phyloP scores from a whole-genome alignment of 2,888 invertebrate species.

The Isoperla grammatica region DNA sequence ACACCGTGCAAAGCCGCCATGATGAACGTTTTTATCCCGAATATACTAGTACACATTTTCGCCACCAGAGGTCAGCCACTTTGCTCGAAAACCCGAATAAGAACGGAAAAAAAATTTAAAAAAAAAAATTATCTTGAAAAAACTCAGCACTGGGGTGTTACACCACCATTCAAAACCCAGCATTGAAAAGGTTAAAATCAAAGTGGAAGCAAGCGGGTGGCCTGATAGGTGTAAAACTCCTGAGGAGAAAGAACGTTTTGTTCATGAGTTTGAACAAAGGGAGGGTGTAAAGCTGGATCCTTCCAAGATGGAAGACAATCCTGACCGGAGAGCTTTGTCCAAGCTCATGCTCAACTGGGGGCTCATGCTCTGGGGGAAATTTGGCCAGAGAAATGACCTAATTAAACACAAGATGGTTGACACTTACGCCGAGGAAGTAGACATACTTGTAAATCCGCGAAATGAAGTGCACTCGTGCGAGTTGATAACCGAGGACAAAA shows the following conservation, averaged over 20 bases:
- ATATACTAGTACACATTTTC: too few species aligned
- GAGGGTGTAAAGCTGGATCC: slow-evolving; percentile 26
- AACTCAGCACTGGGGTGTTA: too few species aligned
- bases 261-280: slow-evolving; percentile 24
- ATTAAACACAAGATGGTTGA: not conserved
- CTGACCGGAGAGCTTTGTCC: slow-evolving; percentile 27
- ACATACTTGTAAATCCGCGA: not conserved
- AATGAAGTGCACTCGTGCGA: not conserved
- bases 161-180: too few species aligned
- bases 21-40: too few species aligned
- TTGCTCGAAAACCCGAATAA: too few species aligned
- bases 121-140: too few species aligned
- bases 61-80: too few species aligned
- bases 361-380: not conserved
- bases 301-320: slow-evolving; percentile 26
- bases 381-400: too few species aligned
- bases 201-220: slow-evolving; percentile 36
- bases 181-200: too few species aligned
- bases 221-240: slow-evolving; percentile 32
- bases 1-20: too few species aligned
- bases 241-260: slow-evolving; percentile 22
- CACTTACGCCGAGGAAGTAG: not conserved
- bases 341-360: slow-evolving; percentile 34
- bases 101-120: too few species aligned
- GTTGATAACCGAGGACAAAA: not conserved